Conservation (phyloP, 2,797 vertebrate genomes). For the Onychomys leucogaster region DNA sequence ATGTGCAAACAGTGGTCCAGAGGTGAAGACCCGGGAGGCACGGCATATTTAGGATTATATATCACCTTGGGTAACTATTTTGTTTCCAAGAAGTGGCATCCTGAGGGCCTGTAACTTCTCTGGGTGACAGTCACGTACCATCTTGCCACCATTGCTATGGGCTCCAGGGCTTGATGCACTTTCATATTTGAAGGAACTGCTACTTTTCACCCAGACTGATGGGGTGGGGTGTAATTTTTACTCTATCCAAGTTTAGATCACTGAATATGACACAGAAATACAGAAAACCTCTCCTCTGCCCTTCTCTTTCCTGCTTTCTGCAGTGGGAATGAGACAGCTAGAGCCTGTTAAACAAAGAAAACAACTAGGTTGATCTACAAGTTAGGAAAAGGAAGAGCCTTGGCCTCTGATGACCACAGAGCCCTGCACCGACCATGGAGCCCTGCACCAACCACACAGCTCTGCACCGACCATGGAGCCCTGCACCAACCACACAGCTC, state of each 20-base stretch:
- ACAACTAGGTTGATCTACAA: background rate
- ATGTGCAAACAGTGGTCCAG: background rate
- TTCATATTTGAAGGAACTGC: constrained; percentile 14
- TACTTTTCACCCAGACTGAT: background rate
- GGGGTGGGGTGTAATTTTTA: background rate
- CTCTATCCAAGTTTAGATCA: background rate
- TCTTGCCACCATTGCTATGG: background rate
- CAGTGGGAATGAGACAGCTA: background rate
- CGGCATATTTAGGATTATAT: background rate
- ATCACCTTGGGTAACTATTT: background rate
- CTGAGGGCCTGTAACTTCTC: background rate
- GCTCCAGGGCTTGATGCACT: background rate
- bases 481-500: background rate
- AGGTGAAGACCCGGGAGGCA: background rate
- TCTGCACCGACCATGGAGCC: background rate
- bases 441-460: no score
- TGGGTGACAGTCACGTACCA: background rate
- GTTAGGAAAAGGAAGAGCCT: background rate
- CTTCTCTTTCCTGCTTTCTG: background rate
- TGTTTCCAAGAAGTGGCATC: background rate
- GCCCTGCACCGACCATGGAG: background rate
- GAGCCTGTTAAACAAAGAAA: background rate
- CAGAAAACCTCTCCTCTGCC: background rate
- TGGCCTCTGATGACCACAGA: background rate
- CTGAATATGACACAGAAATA: background rate